Evolutionary conservation across 2,888 invertebrate genomes (phyloP), one percentile per base, ranked within the genome.

Genomic region (Tillus elongatus): DNA sequence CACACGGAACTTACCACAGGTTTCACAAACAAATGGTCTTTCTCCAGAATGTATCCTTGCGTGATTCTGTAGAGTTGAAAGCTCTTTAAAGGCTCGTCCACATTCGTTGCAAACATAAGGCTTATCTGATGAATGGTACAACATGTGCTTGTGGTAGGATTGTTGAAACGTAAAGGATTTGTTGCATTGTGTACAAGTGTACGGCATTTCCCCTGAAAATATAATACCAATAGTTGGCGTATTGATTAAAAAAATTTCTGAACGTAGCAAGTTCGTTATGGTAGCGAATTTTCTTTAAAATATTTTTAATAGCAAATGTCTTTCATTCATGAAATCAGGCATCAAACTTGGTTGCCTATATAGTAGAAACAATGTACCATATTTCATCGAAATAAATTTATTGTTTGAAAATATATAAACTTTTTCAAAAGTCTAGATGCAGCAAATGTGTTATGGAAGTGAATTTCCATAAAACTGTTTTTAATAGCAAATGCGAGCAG

Each of bases 91-190:
- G 15, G 86, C 78, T 43, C 87, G 72, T 0, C 86, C 84, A 58
- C 89, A 89, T 50, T 79, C 81, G 34, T 60, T 68, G 53, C 88
- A 88, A 2, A 74, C 72, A 42, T 72, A 71, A 1, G 88, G 88
- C 54, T 88, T 88, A 51, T 88, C 87, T 53, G 86, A 83, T 42
- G 82, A 85, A 58, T 89, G 89, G 58, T 89, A 89, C 34, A 88
- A 69, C 56, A 87, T 74, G 64, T 89, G 89, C 58, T 89, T 89
- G 61, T 88, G 88, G 63, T 85, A 88, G 0, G 88, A 88, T 55
- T 89, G 89, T 66, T 89, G 89, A 66, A 89, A 89, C 33, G 88
- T 88, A 63, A 89, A 89, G 8, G 82, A 83, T 61, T 87, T 85
- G 46, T 81, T 81, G 58, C 89, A 89, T 49, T 82, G 78, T 32